These are phyloP conservation scores for Cliona cf. orientalis DNA, from an alignment of 37 sponge, comb jelly and placozoan species.

Conservation along the genomic window DNA sequence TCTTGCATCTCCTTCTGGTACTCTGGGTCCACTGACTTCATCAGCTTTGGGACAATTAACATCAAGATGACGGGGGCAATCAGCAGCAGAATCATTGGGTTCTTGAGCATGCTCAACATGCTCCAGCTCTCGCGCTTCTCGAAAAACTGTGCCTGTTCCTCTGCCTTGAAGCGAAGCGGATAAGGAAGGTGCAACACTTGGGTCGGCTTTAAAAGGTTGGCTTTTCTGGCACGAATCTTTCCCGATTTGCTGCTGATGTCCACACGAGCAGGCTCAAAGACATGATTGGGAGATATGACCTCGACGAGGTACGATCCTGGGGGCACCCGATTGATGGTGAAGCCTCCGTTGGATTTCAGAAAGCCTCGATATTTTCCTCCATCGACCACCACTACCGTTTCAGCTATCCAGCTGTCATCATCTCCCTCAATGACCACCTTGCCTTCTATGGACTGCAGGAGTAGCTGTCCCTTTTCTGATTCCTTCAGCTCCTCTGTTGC, in stretches of 20 bases:
- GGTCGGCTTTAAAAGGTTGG: constrained; percentile 71
- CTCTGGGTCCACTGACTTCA: constrained; percentile 85
- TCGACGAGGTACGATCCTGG: constrained; percentile 93
- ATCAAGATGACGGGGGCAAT: constrained; percentile 86
- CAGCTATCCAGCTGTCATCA: constrained; percentile 30
- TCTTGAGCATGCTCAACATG: constrained; percentile 66
- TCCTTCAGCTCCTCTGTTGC: too few species aligned
- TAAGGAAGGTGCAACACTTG: constrained; percentile 73
- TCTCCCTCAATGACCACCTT: background rate
- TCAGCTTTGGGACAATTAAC: constrained; percentile 84
- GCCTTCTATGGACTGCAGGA: constrained; percentile 15
- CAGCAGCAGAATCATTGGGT: constrained; percentile 93
- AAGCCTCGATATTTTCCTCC: constrained; percentile 80
- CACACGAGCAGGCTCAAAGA: constrained; percentile 85
- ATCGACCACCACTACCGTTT: constrained; percentile 58
- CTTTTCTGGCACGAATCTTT: constrained; percentile 84
- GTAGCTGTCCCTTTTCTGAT: too few species aligned
- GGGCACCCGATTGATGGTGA: constrained; percentile 71
- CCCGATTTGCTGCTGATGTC: constrained; percentile 93
- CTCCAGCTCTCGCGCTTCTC: constrained; percentile 90
- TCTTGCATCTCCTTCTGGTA: constrained; percentile 91
- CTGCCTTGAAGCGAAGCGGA: constrained; percentile 77
- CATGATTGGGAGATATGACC: constrained; percentile 81
- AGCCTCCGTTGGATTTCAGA: constrained; percentile 75
- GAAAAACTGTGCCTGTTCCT: constrained; percentile 80